Percentiles rank a stretch among this genome's conserved stretches.
These are phyloP conservation scores for Alca torda DNA, from an alignment of 2,797 vertebrate species.

Conservation along the genomic window DNA sequence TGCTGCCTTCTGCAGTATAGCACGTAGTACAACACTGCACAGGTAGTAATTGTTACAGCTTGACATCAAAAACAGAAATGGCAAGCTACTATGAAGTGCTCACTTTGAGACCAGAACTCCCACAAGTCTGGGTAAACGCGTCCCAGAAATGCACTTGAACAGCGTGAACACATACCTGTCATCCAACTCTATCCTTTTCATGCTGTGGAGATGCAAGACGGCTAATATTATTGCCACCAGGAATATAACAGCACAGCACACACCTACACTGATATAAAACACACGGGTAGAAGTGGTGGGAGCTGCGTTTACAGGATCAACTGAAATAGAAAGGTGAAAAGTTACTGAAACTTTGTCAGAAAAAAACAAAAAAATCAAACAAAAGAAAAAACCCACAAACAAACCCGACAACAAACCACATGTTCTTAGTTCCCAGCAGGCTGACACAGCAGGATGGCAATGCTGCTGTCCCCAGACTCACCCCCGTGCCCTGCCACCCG, in stretches of 20 bases:
- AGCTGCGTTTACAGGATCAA: constrained; percentile 83
- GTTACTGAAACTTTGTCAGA: background rate
- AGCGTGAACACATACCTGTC: constrained; percentile 86
- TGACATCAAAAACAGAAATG: background rate
- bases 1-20: background rate
- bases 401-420: rapidly evolving
- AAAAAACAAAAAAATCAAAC: background rate
- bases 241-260: constrained; percentile 98
- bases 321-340: constrained; percentile 72
- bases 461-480: background rate
- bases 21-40: background rate
- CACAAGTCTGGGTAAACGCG: background rate
- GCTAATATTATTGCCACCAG: constrained; percentile 97
- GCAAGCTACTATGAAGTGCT: background rate
- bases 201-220: constrained; percentile 97
- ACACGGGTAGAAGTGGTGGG: constrained; percentile 97
- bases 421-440: background rate
- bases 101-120: background rate
- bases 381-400: background rate
- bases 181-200: constrained; percentile 97
- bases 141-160: background rate
- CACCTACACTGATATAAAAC: constrained; percentile 98
- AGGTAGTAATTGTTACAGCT: background rate
- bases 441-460: background rate
- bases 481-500: too few relatives aligned